phyloP scores from a whole-genome alignment of 2,797 vertebrate species.

The Octomys mimax region DNA sequence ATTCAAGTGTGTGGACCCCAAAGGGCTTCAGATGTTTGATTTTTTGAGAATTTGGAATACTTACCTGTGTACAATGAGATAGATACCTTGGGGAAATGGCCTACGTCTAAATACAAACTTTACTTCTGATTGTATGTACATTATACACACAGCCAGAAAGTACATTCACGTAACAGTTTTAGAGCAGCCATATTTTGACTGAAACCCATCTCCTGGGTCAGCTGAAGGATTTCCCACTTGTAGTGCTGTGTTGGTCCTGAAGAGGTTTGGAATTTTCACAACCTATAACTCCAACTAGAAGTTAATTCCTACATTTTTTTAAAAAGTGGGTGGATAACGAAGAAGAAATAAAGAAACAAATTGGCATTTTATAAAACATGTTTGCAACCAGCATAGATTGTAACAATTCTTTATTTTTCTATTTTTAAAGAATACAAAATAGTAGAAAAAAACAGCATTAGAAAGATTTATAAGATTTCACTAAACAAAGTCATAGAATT shows the following conservation, averaged over 20 bases:
- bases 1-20: background rate
- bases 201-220: background rate
- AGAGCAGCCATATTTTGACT: background rate
- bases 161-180: background rate
- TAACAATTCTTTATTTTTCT: background rate
- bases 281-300: background rate
- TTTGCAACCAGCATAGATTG: background rate
- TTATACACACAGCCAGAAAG: background rate
- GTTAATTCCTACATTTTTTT: background rate
- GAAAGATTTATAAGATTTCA: no score
- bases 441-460: no score
- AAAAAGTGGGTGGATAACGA: background rate
- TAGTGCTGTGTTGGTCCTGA: background rate
- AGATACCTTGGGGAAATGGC: background rate
- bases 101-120: background rate
- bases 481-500: no score
- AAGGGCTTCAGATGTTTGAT: background rate
- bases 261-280: background rate
- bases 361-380: constrained; percentile 13
- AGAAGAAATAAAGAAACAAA: background rate
- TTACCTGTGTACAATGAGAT: background rate
- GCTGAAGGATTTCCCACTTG: background rate
- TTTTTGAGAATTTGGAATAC: background rate
- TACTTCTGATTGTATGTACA: background rate
- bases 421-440: no score